Evolutionary conservation across 2,888 invertebrate genomes (phyloP).

Genomic region (Antheraea assamensis): DNA sequence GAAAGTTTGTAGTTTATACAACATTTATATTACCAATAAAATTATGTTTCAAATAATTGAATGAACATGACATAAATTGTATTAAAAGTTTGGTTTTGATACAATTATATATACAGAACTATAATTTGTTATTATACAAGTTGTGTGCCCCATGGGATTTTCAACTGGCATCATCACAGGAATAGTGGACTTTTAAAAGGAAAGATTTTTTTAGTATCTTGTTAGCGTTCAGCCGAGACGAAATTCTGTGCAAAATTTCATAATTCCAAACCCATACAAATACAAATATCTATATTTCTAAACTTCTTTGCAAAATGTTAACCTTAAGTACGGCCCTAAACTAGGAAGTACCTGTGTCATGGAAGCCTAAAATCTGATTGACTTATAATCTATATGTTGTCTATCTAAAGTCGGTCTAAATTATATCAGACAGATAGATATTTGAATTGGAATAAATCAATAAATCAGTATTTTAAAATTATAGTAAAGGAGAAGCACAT

Average conservation of each 20-base stretch:
- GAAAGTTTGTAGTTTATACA: slow-evolving; percentile 29
- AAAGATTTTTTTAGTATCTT: too few species aligned
- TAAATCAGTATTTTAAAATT: background rate
- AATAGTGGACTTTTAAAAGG: too few species aligned
- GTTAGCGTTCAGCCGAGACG: too few species aligned
- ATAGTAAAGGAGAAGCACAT: background rate
- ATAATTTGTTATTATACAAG: background rate
- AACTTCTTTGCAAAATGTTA: too few species aligned
- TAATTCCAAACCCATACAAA: too few species aligned
- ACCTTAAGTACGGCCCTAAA: too few species aligned
- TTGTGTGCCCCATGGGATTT: background rate
- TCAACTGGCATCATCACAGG: background rate
- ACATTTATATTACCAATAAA: background rate
- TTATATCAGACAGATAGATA: background rate
- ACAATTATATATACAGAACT: background rate
- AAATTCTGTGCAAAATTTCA: too few species aligned
- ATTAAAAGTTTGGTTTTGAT: background rate
- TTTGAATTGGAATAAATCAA: background rate
- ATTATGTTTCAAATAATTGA: background rate
- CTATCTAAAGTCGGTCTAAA: too few species aligned
- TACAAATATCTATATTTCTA: too few species aligned
- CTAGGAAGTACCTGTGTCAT: too few species aligned
- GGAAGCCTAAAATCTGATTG: too few species aligned
- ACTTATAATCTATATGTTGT: too few species aligned
- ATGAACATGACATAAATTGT: background rate